Evolutionary conservation across 2,888 invertebrate species (phyloP), one percentile per base, ranked within the genome.

Genomic region (Plebejus anna): DNA sequence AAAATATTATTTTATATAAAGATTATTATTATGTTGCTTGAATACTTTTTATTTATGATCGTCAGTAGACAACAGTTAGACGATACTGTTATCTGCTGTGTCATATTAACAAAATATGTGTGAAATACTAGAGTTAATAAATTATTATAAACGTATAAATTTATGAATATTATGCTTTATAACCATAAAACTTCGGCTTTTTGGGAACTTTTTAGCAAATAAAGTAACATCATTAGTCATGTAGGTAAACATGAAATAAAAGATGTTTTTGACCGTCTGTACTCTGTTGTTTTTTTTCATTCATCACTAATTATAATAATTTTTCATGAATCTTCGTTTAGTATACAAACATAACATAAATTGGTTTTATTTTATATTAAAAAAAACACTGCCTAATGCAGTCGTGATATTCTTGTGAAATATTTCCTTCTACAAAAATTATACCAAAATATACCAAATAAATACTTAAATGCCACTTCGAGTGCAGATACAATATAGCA

Each of bases 101-200:
- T 66, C 32, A 1, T 5, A 66, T 61, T 9, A 66, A 36, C 13
- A 66, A 32, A 66, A 32, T 36, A 66, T 4, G 9, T 66, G 13
- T 9, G 28, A 66, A 61, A 66, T 32, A 32, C 2, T 22, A 9
- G 2, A 11, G 13, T 32, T 16, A 36, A 11, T 66, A 66, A 66
- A 66, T 66, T 66, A 66, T 36, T 32, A 36, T 32, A 66, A 66
- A 66, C 32, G 13, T 28, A 28, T 66, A 66, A 66, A 66, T 66
- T 32, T 66, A 36, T 32, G 66, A 66, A 66, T 36, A 5, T 13
- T 36, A 5, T 13, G 13, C 28, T 13, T 5, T 32, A 61, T 32
- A 66, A 13, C 5, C 66, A 66, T 36, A 66, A 66, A 66, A 16
- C 16, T 9, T 61, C 61, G 9, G 16, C 3, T 32, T 66, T 61